Base-by-base conservation (phyloP, 2,797 vertebrate genomes). In the Lycodopsis pacificus region DNA sequence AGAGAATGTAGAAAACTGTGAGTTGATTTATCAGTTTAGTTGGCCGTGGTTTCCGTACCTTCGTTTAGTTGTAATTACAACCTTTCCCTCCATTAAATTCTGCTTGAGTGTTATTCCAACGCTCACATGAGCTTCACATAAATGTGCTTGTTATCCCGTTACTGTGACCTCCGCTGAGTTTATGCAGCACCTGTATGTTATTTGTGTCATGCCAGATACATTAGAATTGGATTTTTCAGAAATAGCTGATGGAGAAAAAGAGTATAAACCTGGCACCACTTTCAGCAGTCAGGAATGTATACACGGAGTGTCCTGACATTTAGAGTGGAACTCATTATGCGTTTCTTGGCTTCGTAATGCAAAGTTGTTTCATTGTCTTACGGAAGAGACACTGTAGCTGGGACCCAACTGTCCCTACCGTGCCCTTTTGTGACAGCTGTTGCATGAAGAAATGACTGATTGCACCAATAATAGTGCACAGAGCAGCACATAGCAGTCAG, bases 221-320 rank as follows among this genome's bases (percentile, higher is more conserved):
- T 76, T 59, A 54, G 14, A 66, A 64, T 36, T 54, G 12, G 25
- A 20, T 20, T 71, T 51, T 74, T 46, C n/a, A 72, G 65, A 61
- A 85, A 80, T 17, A 48, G 44, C 66, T 69, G 48, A 79, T 58
- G 9, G 66, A 62, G 71, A 42, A 66, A 54, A 75, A 65, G 34
- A 74, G 27, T 82, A 54, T 87, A 86, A 86, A 82, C 71, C 73
- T 86, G 77, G 73, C 67, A 12, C 53, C 66, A 36, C n/a, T 38
- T 46, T 71, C 22, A 62, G n/a, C 34, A 19, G 25, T 56, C 64
- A 85, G 81, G 77, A 91, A 84, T 88, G 83, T 86, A 81, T 58
- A 86, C 90, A 86, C 90, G 84, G 38, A 63, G 64, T 11, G 66
- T 82, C 68, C 75, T 82, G 72, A 88, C 68, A 22, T 77, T 65